Percentiles rank a stretch among this genome's conserved stretches.
phyloP scores from a whole-genome alignment of 2,888 invertebrate genomes.

The Lasioglossum marginatum region DNA sequence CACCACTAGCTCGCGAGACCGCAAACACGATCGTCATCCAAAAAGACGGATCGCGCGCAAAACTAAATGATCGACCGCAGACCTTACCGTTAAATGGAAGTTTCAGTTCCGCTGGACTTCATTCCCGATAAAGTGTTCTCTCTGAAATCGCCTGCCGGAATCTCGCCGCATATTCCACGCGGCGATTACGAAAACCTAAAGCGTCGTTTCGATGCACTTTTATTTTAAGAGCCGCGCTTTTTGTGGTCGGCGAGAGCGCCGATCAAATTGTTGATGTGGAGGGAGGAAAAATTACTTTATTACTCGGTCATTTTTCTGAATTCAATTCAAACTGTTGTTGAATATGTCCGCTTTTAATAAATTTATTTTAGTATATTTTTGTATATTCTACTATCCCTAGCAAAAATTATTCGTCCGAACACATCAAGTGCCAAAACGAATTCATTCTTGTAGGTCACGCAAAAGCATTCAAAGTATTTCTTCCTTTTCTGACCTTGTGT shows the following conservation, averaged over 20 bases:
- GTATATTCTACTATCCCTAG: too few species aligned
- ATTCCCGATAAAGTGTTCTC: conserved; percentile 29
- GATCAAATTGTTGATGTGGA: neutral
- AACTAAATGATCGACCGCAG: conserved; percentile 67
- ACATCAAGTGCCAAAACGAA: too few species aligned
- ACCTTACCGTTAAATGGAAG: conserved; percentile 64
- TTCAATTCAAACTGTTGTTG: neutral
- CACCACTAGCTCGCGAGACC: conserved; percentile 61
- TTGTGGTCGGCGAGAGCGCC: neutral
- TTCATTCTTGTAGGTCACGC: too few species aligned
- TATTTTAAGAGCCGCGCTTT: neutral
- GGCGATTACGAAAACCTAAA: neutral
- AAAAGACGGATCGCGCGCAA: conserved; percentile 58
- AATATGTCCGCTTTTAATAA: neutral
- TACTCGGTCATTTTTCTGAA: neutral
- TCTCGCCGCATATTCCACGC: neutral
- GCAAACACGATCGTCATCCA: conserved; percentile 62
- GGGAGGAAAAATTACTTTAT: neutral
- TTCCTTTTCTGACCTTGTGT: too few species aligned
- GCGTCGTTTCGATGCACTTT: neutral
- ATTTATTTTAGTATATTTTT: neutral
- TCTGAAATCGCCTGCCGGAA: neutral
- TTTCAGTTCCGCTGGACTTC: conserved; percentile 49
- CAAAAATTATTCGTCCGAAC: too few species aligned
- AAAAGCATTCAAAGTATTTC: too few species aligned